These are phyloP conservation scores for Karalla daura DNA, from an alignment of 2,797 vertebrate species.

Conservation along the genomic window DNA sequence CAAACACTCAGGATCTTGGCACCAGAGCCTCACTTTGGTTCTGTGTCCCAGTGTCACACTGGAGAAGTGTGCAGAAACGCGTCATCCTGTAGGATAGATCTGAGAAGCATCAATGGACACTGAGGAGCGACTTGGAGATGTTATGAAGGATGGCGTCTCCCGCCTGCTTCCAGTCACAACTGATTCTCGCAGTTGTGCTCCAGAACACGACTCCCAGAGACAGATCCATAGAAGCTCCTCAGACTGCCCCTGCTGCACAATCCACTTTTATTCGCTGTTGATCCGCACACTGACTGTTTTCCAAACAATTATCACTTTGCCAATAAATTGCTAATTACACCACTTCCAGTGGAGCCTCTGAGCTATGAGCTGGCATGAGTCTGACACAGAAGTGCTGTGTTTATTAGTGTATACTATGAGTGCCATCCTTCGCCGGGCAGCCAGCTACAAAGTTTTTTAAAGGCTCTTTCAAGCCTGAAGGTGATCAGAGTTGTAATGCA, in stretches of 20 bases:
- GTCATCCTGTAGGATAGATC: slow-evolving; percentile 22
- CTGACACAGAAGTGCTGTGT: slow-evolving; percentile 23
- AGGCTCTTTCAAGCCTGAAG: slow-evolving; percentile 26
- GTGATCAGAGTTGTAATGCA: slow-evolving; percentile 4
- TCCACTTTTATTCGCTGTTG: slow-evolving; percentile 19
- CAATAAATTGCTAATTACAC: slow-evolving; percentile 28
- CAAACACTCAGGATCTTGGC: slow-evolving; percentile 4
- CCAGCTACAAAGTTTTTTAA: slow-evolving; percentile 20
- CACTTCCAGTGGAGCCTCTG: slow-evolving; percentile 16
- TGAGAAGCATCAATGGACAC: slow-evolving; percentile 7
- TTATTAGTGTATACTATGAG: slow-evolving; percentile 13
- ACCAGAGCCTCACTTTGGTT: not conserved
- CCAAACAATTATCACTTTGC: slow-evolving; percentile 10
- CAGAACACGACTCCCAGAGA: slow-evolving; percentile 27
- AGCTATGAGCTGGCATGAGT: slow-evolving; percentile 5
- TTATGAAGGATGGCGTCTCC: slow-evolving; percentile 8
- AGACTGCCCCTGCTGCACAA: slow-evolving; percentile 18
- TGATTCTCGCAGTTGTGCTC: slow-evolving; percentile 10
- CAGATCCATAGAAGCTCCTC: slow-evolving; percentile 22
- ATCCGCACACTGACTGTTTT: slow-evolving; percentile 18
- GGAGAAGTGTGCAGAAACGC: slow-evolving; percentile 11
- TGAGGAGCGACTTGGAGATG: slow-evolving; percentile 2
- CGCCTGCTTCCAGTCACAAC: slow-evolving; percentile 8
- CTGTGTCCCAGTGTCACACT: not conserved
- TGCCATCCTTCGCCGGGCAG: slow-evolving; percentile 4